phyloP scores from a whole-genome alignment of 2,888 invertebrate species.

The Sphaerolaimus hirsutus region DNA sequence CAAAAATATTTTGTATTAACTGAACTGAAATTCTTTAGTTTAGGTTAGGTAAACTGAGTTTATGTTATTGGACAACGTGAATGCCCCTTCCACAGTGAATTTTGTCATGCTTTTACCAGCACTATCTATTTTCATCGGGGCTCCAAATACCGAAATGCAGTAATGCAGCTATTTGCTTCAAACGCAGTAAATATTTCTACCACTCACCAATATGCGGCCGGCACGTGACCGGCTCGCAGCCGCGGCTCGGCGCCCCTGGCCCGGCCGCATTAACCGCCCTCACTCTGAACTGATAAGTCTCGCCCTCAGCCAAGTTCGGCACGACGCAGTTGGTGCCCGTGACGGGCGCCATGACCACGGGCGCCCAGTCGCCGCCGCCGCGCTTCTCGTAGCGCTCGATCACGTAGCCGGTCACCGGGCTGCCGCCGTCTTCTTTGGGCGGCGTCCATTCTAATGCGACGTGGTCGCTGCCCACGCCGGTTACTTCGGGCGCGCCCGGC shows the following conservation, averaged over 20 bases:
- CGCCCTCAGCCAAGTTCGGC: constrained; percentile 63
- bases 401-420: constrained; percentile 47
- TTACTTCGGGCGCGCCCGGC: constrained; percentile 64
- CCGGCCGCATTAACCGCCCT: constrained; percentile 79
- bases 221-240: constrained; percentile 56
- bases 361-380: constrained; percentile 25
- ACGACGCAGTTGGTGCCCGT: constrained; percentile 49
- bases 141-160: not conserved
- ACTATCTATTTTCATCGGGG: no score
- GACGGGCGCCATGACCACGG: constrained; percentile 20
- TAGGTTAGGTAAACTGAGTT: no score
- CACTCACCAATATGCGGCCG: constrained; percentile 49
- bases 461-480: constrained; percentile 80
- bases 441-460: constrained; percentile 78
- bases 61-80: no score
- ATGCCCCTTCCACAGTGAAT: no score
- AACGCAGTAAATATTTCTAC: not conserved
- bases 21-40: no score
- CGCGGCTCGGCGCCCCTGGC: constrained; percentile 63
- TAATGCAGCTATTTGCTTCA: not conserved
- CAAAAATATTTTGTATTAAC: no score
- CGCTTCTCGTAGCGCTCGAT: constrained; percentile 24
- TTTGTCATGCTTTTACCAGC: no score
- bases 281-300: constrained; percentile 74
- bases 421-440: constrained; percentile 60